Conservation (phyloP, 2,113 vertebrate genomes). For the Cardinalis cardinalis region DNA sequence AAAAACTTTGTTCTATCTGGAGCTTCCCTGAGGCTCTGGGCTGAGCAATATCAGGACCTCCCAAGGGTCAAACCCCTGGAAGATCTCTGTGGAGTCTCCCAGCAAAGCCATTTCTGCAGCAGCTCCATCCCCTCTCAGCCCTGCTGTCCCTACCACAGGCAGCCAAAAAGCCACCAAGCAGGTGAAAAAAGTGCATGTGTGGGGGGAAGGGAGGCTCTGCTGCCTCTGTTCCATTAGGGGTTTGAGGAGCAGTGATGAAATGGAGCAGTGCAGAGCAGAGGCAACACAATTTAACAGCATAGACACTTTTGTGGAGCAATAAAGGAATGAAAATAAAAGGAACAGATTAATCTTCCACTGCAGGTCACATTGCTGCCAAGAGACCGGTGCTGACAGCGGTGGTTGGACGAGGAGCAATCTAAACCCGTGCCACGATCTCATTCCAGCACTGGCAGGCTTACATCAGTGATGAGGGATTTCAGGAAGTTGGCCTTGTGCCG, state of each 20-base stretch:
- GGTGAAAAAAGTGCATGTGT: accelerated
- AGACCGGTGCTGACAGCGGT: background rate
- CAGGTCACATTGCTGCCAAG: background rate
- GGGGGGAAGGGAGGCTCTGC: background rate
- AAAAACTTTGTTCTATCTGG: background rate
- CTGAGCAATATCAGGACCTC: background rate
- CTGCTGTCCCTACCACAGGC: background rate
- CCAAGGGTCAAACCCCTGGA: background rate
- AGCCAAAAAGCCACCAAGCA: background rate
- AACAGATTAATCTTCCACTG: conserved; percentile 39
- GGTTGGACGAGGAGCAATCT: background rate
- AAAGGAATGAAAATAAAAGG: conserved; percentile 17
- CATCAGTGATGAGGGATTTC: conserved; percentile 86
- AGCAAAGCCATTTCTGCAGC: background rate
- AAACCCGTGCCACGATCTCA: accelerated
- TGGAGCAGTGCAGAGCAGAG: background rate
- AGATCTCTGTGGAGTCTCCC: background rate
- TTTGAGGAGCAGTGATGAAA: background rate
- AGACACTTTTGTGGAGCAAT: conserved; percentile 1
- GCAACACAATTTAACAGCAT: background rate
- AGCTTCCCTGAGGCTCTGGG: background rate
- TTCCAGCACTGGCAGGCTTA: conserved; percentile 34
- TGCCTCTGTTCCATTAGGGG: background rate
- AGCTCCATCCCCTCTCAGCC: background rate
- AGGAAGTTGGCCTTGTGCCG: conserved; percentile 98